Conservation (phyloP, 1,140 invertebrate species). For the Lepidostoma basale region DNA sequence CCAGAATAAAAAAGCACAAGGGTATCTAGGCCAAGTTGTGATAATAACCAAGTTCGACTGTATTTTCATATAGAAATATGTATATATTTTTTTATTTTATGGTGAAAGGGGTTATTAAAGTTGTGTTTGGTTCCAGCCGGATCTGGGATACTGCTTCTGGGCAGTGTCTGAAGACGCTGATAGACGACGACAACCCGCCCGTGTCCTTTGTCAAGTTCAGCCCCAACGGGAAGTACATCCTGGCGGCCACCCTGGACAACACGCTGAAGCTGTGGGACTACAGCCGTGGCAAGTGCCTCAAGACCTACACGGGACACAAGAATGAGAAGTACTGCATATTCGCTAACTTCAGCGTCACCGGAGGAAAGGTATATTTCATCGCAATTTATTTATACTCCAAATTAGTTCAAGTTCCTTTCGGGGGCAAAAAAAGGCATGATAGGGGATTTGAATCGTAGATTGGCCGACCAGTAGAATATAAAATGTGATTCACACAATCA, state of each 20-base stretch:
- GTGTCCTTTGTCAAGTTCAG: constrained; percentile 99
- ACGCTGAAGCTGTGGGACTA: constrained; percentile 99
- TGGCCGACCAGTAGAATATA: too few species aligned
- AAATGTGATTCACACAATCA: too few species aligned
- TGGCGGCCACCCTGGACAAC: constrained; percentile 97
- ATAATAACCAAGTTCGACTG: too few species aligned
- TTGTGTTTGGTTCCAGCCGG: constrained; percentile 85
- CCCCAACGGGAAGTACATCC: constrained; percentile 99
- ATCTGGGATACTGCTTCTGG: constrained; percentile 99
- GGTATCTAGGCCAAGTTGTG: too few species aligned
- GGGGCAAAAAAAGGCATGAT: too few species aligned
- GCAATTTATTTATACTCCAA: too few species aligned
- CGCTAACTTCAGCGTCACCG: constrained; percentile 99
- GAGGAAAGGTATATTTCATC: constrained; percentile 91
- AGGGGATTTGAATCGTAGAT: too few species aligned
- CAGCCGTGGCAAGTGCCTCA: constrained; percentile 95
- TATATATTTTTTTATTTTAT: too few species aligned
- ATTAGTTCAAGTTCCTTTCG: too few species aligned
- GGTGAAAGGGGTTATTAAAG: too few species aligned
- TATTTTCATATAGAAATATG: too few species aligned
- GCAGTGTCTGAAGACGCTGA: constrained; percentile 97
- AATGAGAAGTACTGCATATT: constrained; percentile 99
- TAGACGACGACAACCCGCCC: constrained; percentile 98
- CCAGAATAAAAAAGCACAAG: too few species aligned
- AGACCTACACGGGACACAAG: constrained; percentile 97